Percentiles rank a stretch among this genome's conserved stretches.
These are phyloP conservation scores for Hypsopygia costalis DNA, from an alignment of 2,888 invertebrate genomes.

Conservation along the genomic window DNA sequence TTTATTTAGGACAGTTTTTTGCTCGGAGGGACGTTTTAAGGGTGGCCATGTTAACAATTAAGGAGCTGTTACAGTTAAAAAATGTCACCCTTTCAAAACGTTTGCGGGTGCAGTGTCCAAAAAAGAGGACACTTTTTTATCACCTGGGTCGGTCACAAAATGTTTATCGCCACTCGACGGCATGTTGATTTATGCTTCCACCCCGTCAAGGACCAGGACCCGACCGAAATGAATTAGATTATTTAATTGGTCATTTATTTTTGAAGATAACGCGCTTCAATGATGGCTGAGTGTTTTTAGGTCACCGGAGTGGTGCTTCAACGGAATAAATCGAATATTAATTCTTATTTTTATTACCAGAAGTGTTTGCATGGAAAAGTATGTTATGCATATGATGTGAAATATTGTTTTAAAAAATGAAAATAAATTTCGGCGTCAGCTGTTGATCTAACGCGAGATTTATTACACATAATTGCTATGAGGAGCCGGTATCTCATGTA, in stretches of 20 bases:
- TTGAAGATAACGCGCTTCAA: slow-evolving; percentile 60
- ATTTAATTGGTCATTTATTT: slow-evolving; percentile 79
- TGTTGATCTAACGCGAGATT: slow-evolving; percentile 70
- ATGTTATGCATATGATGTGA: no score
- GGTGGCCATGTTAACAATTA: slow-evolving; percentile 70
- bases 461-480: slow-evolving; percentile 76
- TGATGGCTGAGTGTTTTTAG: slow-evolving; percentile 49
- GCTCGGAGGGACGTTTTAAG: slow-evolving; percentile 57
- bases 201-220: slow-evolving; percentile 51
- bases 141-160: slow-evolving; percentile 77
- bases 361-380: neutral
- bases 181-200: slow-evolving; percentile 77
- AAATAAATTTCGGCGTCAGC: slow-evolving; percentile 52
- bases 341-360: slow-evolving; percentile 26
- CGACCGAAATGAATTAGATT: slow-evolving; percentile 73
- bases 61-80: slow-evolving; percentile 70
- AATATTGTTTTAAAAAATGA: slow-evolving; percentile 11
- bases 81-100: slow-evolving; percentile 73
- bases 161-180: slow-evolving; percentile 76
- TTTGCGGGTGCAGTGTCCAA: slow-evolving; percentile 57
- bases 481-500: slow-evolving; percentile 63
- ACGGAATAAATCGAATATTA: slow-evolving; percentile 35
- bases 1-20: slow-evolving; percentile 72
- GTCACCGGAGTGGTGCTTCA: slow-evolving; percentile 51
- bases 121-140: slow-evolving; percentile 73